Percentiles rank a stretch among this genome's conserved stretches.
These are phyloP conservation scores for Frankliniella fusca DNA, from an alignment of 2,888 invertebrate species.

Conservation along the genomic window DNA sequence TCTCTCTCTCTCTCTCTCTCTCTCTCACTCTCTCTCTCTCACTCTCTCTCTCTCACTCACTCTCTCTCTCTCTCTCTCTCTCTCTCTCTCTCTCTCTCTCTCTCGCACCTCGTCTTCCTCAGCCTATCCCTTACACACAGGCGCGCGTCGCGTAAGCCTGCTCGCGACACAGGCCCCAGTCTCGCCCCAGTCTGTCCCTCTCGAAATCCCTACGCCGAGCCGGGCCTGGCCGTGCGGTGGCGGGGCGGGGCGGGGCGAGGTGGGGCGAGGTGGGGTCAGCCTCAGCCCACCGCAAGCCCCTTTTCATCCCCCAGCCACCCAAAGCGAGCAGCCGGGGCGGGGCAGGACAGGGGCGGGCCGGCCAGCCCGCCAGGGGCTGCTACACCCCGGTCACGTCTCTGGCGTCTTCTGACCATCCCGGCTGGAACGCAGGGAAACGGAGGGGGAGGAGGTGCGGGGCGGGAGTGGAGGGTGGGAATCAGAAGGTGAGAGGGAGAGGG, in stretches of 20 bases:
- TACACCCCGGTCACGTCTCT: background rate
- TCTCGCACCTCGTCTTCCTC: too few relatives aligned
- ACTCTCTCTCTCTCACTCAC: too few relatives aligned
- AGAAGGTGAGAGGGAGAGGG: too few relatives aligned
- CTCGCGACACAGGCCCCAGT: too few relatives aligned
- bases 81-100: too few relatives aligned
- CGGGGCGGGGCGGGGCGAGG: background rate
- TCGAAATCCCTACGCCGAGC: background rate
- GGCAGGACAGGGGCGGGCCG: background rate
- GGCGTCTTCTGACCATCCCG: background rate
- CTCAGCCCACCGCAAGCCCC: background rate
- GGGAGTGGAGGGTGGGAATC: background rate
- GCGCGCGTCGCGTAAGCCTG: too few relatives aligned
- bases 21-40: too few relatives aligned
- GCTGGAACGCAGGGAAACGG: background rate
- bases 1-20: too few relatives aligned
- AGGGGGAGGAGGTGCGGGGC: background rate
- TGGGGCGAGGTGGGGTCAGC: background rate
- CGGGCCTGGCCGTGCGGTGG: background rate
- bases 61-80: too few relatives aligned
- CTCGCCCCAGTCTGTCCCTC: background rate
- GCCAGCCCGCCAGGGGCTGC: background rate
- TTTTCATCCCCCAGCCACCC: background rate
- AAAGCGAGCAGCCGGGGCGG: background rate
- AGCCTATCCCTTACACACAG: too few relatives aligned